Conservation (phyloP, 1,140 invertebrate species). For the Drosophila lini region DNA sequence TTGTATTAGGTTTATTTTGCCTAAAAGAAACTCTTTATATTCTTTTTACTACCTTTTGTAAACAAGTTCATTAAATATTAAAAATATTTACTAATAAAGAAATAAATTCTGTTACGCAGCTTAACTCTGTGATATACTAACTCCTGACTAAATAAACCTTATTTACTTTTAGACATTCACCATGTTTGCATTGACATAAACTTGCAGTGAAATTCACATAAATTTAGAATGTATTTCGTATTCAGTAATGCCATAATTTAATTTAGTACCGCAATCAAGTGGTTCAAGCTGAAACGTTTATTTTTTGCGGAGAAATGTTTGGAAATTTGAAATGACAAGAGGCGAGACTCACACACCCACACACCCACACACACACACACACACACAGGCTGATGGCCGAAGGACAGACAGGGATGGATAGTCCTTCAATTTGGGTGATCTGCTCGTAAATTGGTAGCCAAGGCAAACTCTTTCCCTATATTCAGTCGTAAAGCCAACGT, state of each 20-base stretch:
- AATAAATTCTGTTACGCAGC: neutral
- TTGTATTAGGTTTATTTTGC: no score
- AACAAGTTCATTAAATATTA: neutral
- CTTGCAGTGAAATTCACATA: slow-evolving; percentile 42
- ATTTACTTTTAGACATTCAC: slow-evolving; percentile 24
- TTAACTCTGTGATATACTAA: neutral
- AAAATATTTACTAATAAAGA: neutral
- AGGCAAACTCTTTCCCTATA: slow-evolving; percentile 56
- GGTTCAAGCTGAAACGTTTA: slow-evolving; percentile 60
- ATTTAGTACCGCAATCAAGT: slow-evolving; percentile 80
- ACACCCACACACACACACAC: neutral
- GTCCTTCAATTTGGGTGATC: slow-evolving; percentile 70
- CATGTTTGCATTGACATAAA: slow-evolving; percentile 26
- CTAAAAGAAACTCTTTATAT: neutral
- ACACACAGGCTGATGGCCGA: neutral
- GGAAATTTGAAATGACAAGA: slow-evolving; percentile 58
- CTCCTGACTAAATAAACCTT: neutral
- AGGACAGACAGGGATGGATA: slow-evolving; percentile 28
- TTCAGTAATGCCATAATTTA: slow-evolving; percentile 74
- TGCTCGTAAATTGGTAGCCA: slow-evolving; percentile 54
- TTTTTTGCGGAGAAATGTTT: slow-evolving; percentile 54
- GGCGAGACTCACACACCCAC: slow-evolving; percentile 31
- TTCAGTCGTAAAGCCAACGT: slow-evolving; percentile 76
- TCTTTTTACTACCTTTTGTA: neutral
- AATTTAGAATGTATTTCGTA: slow-evolving; percentile 50